Conservation (phyloP, 2,888 invertebrate genomes). For the Mesorhabditis belari region DNA sequence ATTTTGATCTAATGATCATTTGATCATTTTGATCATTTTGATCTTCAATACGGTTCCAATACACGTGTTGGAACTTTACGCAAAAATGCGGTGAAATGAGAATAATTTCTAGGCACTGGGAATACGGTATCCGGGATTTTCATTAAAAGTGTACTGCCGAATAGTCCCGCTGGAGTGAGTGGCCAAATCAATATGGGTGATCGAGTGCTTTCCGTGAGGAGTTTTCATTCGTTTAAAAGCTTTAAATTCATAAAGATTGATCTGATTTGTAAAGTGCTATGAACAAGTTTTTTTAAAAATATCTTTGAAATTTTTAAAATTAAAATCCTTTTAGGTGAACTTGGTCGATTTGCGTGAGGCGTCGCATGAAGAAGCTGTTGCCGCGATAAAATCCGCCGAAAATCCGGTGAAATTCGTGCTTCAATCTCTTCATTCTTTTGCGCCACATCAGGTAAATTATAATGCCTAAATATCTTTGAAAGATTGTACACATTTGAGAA, state of each 20-base stretch:
- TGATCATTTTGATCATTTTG: too few species aligned
- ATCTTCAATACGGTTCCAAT: too few species aligned
- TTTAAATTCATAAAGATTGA: too few species aligned
- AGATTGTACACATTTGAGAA: neutral
- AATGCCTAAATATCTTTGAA: neutral
- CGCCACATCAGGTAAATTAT: conserved; percentile 21
- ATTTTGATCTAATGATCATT: too few species aligned
- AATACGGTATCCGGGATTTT: conserved; percentile 83
- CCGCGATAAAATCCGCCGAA: conserved; percentile 81
- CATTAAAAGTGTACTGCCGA: conserved; percentile 87
- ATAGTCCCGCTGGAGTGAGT: conserved; percentile 84
- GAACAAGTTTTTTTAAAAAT: neutral
- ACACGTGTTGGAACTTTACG: too few species aligned
- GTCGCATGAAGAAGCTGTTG: conserved; percentile 86
- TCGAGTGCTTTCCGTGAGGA: conserved; percentile 56
- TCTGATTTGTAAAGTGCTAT: neutral
- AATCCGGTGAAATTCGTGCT: conserved; percentile 83
- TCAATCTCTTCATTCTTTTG: conserved; percentile 64
- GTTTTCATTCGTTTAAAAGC: too few species aligned
- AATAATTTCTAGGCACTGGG: conserved; percentile 60
- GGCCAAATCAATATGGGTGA: conserved; percentile 63
- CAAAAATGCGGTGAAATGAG: too few species aligned
- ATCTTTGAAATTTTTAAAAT: neutral
- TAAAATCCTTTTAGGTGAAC: conserved; percentile 64
- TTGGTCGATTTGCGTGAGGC: conserved; percentile 81